Base-by-base conservation (phyloP, 2,113 vertebrate genomes). In the Colinus virginianus region DNA sequence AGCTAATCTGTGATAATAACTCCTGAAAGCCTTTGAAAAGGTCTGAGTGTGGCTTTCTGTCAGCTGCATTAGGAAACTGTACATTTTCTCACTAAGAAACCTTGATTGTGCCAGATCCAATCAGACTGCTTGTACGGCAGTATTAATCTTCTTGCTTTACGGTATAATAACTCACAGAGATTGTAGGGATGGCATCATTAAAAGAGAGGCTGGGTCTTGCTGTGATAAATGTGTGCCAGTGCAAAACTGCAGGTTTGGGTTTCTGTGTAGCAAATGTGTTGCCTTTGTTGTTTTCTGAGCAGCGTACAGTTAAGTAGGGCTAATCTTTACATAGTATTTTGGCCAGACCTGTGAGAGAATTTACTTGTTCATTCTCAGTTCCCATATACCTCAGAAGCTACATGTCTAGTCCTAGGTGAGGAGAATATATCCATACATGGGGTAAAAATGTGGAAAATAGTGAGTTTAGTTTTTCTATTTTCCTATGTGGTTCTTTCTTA, bases 11-110 rank as follows among this genome's bases (percentile, higher is more conserved):
- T 42, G 95, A 25, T 97, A 96, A 97, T 97, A 97, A 97, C 74
- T 97, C 95, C 95, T 97, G 97, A 97, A 95, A 97, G 88, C 89
- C 93, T 97, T 95, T 97, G 97, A 97, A 98, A 98, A 98, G 97
- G 97, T 98, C 97, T 98, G 94, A 96, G 87, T 75, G 88, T 85
- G 61, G 92, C 91, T 97, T 93, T 96, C 95, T 97, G 96, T 98
- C 97, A 97, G 94, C 91, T 13, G 79, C 95, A 96, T 97, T 97
- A 97, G 90, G 81, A 88, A 97, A 95, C 93, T 91, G 92, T 86
- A 85, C 84, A 56, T 94, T 97, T 98, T 98, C 97, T 96, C 96
- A 95, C 97, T 92, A 67, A 78, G 78, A 97, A 98, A 98, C 90
- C 97, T 98, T 97, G 96, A 96, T 95, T 25, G 23, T 97, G 98